Evolutionary conservation across 2,888 invertebrate species (phyloP).

Genomic region (Erebia aethiops): DNA sequence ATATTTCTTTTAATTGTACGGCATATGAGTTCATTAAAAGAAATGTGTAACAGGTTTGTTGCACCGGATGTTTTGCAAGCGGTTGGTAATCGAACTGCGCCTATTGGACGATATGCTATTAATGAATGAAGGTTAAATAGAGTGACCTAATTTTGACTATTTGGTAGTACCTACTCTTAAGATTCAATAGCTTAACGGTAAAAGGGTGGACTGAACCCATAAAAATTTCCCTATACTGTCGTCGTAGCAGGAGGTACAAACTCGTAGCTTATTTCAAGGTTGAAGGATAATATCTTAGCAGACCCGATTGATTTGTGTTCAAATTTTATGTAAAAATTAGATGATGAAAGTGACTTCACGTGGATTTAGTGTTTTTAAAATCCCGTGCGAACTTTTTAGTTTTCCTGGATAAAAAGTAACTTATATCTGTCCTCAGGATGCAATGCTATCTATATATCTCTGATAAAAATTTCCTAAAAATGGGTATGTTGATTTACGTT

Average conservation of each 20-base stretch:
- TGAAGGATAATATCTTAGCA: not conserved
- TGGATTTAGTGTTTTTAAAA: not conserved
- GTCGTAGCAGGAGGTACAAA: not conserved
- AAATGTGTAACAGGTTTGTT: slow-evolving; percentile 35
- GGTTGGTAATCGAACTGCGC: slow-evolving; percentile 31
- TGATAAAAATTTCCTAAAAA: too few relatives aligned
- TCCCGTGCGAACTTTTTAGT: too few relatives aligned
- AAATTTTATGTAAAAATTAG: too few relatives aligned
- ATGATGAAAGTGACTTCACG: not conserved
- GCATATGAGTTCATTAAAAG: slow-evolving; percentile 40
- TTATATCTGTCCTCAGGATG: too few relatives aligned
- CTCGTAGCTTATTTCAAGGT: not conserved
- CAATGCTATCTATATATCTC: too few relatives aligned
- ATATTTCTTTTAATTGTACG: slow-evolving; percentile 36
- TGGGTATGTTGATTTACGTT: too few relatives aligned
- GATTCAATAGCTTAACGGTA: slow-evolving; percentile 1
- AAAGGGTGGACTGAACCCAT: not conserved
- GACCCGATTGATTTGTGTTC: not conserved
- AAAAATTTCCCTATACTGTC: not conserved
- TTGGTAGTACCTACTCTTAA: not conserved
- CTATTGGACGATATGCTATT: slow-evolving; percentile 23
- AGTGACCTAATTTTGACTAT: slow-evolving; percentile 23
- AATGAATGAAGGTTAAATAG: slow-evolving; percentile 16
- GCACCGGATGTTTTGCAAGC: slow-evolving; percentile 38
- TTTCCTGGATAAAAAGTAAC: too few relatives aligned